Base-by-base conservation (phyloP, 2,888 invertebrate species). In the Azorinus chamasolen region DNA sequence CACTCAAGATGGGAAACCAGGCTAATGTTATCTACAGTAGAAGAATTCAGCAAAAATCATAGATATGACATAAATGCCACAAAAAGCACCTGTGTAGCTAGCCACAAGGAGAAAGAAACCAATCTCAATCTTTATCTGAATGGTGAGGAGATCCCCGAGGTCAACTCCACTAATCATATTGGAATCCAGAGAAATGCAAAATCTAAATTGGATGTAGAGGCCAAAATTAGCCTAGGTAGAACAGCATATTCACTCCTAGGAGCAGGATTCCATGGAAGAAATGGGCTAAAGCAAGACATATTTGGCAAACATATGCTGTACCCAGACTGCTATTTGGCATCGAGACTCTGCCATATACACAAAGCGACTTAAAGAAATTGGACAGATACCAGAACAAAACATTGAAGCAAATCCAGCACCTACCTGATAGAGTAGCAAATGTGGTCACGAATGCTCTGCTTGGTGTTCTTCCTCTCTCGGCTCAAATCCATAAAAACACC, bases 211-310 rank as follows among this genome's bases (percentile, higher is more conserved):
- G 32, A 32, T 10, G 32, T 10, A 10, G 32, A 32, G 32, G 32
- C 4, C 32, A 32, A 32, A 32, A 32, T 32, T 10, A 32, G 10
- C 32, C 10, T 32, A 32, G 32, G 32, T 1, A 53, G 51, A 25
- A 53, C 51, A 16, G 51, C 51, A 14, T 53, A 53, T 25, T 22
- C 51, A 53, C 25, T 25, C 3, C 24, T 53, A 27, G 51, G 51
- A 8, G 51, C 51, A 25, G 24, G 51, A 2, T 25, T 53, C 1
- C 24, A 53, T 24, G 51, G 51, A 1, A 24, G 22, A 12, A 53
- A 53, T 53, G 51, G 51, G 2, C 24, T 53, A 16, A 24, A 25
- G 12, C 51, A 6, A 22, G 10, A 22, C 24, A 25, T 14, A n/a
- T 53, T 2, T 53, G 25, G 25, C 24, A 1, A 3, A 24, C 12